Conservation (phyloP, 2,888 invertebrate genomes). For the Trachelus iudaicus region DNA sequence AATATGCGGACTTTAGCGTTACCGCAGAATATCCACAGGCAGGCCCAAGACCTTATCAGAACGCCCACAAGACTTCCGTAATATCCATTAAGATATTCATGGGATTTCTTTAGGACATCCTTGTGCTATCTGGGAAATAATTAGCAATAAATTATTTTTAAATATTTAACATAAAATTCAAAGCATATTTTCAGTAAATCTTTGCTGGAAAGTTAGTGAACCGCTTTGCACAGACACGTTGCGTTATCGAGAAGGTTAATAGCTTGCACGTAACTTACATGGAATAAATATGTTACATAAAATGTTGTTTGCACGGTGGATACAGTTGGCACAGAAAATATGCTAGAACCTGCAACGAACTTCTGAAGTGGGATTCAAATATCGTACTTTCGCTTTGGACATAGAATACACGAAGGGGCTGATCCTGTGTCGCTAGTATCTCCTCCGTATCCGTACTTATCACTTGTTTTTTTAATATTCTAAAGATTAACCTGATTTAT, state of each 20-base stretch:
- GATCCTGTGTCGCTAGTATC: neutral
- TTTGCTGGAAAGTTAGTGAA: too few relatives aligned
- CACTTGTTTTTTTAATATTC: neutral
- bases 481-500: neutral
- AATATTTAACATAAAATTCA: too few relatives aligned
- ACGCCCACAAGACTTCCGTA: too few relatives aligned
- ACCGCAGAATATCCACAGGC: too few relatives aligned
- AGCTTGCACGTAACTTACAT: neutral
- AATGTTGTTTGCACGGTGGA: neutral
- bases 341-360: neutral
- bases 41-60: too few relatives aligned
- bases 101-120: too few relatives aligned
- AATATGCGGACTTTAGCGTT: too few relatives aligned
- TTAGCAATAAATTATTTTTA: too few relatives aligned
- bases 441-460: neutral
- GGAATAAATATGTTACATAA: neutral
- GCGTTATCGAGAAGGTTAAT: neutral
- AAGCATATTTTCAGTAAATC: too few relatives aligned
- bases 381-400: neutral
- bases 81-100: too few relatives aligned
- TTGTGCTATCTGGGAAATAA: too few relatives aligned
- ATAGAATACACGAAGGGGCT: neutral
- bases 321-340: neutral
- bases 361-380: neutral
- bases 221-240: too few relatives aligned